Evolutionary conservation across 2,888 invertebrate species (phyloP).

Genomic region (Anoplius nigerrimus): DNA sequence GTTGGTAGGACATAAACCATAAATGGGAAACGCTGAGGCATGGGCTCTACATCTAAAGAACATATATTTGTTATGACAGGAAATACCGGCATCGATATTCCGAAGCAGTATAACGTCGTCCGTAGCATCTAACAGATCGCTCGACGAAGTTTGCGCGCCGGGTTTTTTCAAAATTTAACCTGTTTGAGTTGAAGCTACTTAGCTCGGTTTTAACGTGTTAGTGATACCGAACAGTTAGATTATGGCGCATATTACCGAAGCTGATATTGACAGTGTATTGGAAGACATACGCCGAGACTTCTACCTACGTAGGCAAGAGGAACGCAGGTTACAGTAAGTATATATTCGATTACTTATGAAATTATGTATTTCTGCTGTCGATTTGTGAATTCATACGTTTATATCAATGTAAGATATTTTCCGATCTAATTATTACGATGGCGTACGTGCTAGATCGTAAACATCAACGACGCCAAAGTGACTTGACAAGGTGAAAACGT

Average conservation of each 20-base stretch:
- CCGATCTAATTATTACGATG: too few relatives aligned
- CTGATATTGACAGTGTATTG: not conserved
- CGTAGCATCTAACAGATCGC: conserved; percentile 6
- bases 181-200: not conserved
- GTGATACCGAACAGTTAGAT: not conserved
- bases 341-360: not conserved
- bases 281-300: conserved; percentile 3
- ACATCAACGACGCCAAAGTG: too few relatives aligned
- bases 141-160: not conserved
- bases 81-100: conserved; percentile 26
- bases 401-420: too few relatives aligned
- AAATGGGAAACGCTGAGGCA: conserved; percentile 33
- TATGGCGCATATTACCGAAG: not conserved
- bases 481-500: too few relatives aligned
- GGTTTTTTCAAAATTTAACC: too few relatives aligned
- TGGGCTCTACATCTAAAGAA: conserved; percentile 9
- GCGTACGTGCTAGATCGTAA: too few relatives aligned
- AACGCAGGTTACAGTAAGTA: conserved; percentile 21
- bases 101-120: conserved; percentile 24
- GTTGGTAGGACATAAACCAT: conserved; percentile 44
- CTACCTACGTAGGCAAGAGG: not conserved
- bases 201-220: not conserved
- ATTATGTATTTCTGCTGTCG: too few relatives aligned
- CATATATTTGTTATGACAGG: conserved; percentile 14
- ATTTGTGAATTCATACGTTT: too few relatives aligned